phyloP scores from a whole-genome alignment of 2,888 invertebrate species.

The Rhodophaea formosa region DNA sequence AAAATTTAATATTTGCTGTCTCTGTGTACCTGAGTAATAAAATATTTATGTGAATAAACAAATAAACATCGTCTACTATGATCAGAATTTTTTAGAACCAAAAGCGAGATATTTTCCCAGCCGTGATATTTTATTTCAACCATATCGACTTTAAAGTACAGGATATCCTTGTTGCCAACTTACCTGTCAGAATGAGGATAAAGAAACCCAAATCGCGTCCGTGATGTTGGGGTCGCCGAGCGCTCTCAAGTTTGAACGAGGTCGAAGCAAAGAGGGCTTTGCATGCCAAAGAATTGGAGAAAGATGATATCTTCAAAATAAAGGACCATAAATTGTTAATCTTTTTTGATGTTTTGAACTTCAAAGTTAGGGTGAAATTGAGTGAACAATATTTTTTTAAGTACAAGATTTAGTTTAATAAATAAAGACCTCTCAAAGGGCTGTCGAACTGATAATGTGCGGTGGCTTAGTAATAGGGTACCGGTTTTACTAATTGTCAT shows the following conservation, averaged over 20 bases:
- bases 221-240: slow-evolving; percentile 47
- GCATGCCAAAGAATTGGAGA: slow-evolving; percentile 1
- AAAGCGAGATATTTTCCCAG: not conserved
- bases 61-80: too few species aligned
- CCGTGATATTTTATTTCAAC: slow-evolving; percentile 33
- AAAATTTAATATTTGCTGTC: too few species aligned
- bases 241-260: slow-evolving; percentile 38
- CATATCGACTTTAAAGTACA: slow-evolving; percentile 39
- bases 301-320: not conserved
- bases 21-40: too few species aligned
- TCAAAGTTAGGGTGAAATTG: not conserved
- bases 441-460: too few species aligned
- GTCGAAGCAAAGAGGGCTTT: not conserved
- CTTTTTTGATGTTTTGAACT: slow-evolving; percentile 3
- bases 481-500: too few species aligned
- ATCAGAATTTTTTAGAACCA: not conserved
- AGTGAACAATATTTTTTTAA: too few species aligned
- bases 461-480: too few species aligned
- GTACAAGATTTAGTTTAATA: too few species aligned
- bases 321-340: not conserved
- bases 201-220: slow-evolving; percentile 39
- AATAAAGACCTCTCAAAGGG: too few species aligned
- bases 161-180: slow-evolving; percentile 44
- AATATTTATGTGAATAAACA: too few species aligned
- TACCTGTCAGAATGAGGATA: slow-evolving; percentile 48